Base-by-base conservation (phyloP, 2,888 invertebrate species). In the Exocentrus adspersus region DNA sequence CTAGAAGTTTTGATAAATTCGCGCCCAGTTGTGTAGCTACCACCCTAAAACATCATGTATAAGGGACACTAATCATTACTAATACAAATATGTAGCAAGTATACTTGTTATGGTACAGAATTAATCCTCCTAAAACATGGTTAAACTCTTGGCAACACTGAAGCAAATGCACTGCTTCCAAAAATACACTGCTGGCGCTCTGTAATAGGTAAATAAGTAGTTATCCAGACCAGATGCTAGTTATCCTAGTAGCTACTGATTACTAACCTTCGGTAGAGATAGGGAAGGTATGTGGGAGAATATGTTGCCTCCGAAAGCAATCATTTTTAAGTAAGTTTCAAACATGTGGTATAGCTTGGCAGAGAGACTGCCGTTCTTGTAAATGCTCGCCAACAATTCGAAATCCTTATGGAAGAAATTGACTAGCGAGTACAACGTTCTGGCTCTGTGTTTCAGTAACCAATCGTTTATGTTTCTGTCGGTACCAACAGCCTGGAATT, bases 81-180 rank as follows among this genome's bases (percentile, higher is more conserved):
- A 5, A 5, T 24, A 3, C 3, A 24, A 3, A 24, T 24, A 17
- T 37, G 51, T 56, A 32, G 16, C 41, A n/a, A 54, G 73, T 86
- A 84, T 83, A 95, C 95, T 93, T 94, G 81, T 94, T 95, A 80
- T 95, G 94, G 78, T 93, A 95, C 64, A 96, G 86, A 60, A 97
- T 86, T 54, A 91, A 88, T 56, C 97, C 97, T 4, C 94, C 95
- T 43, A 95, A 83, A 30, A 95, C 91, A 28, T 92, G 91, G 71
- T 87, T 87, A 57, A 88, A 89, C 78, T 90, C 89, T 79, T 94
- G 92, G 78, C 94, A 94, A 71, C 91, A 89, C 76, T 95, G 93
- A 65, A 97, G 83, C 62, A 95, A 88, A 80, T 95, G 92, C 83
- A 93, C 90, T 1, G 95, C 91, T 84, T 94, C 93, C 81, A 95